Evolutionary conservation across 2,888 invertebrate genomes (phyloP).

Genomic region (Plusia festucae): DNA sequence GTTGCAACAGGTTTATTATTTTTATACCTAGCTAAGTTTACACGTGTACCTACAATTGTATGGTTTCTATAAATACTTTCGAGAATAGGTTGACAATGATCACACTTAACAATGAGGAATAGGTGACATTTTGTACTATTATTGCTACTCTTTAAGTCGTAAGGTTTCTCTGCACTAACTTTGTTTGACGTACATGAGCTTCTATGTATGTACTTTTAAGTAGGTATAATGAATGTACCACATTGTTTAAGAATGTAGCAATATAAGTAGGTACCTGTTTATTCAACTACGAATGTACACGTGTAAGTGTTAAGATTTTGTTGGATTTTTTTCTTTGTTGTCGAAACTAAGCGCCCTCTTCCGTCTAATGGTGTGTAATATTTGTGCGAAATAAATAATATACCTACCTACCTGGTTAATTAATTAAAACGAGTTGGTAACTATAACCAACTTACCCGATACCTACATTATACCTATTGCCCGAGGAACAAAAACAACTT

Average conservation of each 20-base stretch:
- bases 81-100: conserved; percentile 20
- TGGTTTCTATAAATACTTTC: conserved; percentile 31
- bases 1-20: not conserved
- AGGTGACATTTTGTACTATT: conserved; percentile 20
- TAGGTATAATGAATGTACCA: not conserved
- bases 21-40: conserved; percentile 2
- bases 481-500: conserved; percentile 36
- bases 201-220: no score
- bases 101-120: not conserved
- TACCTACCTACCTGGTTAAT: not conserved
- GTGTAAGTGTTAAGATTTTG: not conserved
- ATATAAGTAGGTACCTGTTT: not conserved
- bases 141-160: conserved; percentile 2
- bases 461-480: not conserved
- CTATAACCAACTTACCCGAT: no score
- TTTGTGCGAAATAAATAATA: not conserved
- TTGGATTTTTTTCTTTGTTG: not conserved
- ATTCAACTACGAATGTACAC: not conserved
- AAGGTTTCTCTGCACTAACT: not conserved
- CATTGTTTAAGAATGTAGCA: not conserved
- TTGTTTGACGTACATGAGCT: not conserved
- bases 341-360: not conserved
- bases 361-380: not conserved
- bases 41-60: conserved; percentile 31
- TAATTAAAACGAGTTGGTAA: conserved; percentile 41